Base-by-base conservation (phyloP, 2,113 vertebrate genomes). In the Carettochelys insculpta region DNA sequence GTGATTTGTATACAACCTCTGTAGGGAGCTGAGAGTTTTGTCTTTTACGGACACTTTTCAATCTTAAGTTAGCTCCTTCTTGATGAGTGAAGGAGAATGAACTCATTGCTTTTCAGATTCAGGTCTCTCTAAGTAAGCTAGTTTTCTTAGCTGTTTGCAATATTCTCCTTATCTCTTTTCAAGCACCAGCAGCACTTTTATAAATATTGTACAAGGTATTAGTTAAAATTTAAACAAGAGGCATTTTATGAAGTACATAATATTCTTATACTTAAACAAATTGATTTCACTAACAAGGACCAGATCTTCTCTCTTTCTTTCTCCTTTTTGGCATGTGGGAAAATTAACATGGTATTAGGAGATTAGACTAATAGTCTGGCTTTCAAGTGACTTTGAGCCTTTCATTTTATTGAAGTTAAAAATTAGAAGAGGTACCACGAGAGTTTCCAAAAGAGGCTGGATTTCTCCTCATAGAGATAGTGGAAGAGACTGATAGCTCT, bases 191-290 rank as follows among this genome's bases (percentile, higher is more conserved):
- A 87, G 4, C 22, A 56, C 34, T 45, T 51, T 79, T 38, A 29
- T 48, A 27, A 76, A 52, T 1, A 1, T 31, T 22, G 25, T 7
- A n/a, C 5, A 2, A 5, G 17, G 4, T 29, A 10, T 1, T 29
- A 4, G 5, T 47, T 68, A 13, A 47, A 51, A 54, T 76, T 73
- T 50, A 51, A 5, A 52, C 10, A 45, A 41, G n/a, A 25, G 4
- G 0, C 6, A 73, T 5, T 91, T 91, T 68, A 43, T 31, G 27
- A 77, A 41, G 16, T 6, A 1, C 6, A 2, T 31, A 54, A 58
- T 54, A 77, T 75, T 78, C 56, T 48, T 43, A 87, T 90, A 80
- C 29, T n/a, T 87, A 87, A 92, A 56, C 31, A 58, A 77, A 31
- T 4, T 5, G n/a, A 58, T 43, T 76, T 22, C 4, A 31, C 8